These are phyloP conservation scores for Babyrousa celebensis DNA, from an alignment of 2,797 vertebrate species.

Conservation along the genomic window DNA sequence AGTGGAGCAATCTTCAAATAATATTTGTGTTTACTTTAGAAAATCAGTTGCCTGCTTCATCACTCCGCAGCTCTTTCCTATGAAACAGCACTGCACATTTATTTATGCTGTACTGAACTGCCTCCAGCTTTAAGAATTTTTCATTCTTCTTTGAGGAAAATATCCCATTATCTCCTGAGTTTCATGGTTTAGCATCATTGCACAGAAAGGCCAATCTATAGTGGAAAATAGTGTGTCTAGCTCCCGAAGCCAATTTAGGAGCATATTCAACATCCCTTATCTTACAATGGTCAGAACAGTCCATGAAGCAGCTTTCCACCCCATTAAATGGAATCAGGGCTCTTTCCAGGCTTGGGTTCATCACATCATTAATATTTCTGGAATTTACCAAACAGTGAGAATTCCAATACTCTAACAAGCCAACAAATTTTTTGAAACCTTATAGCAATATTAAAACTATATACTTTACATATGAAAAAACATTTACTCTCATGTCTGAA, in stretches of 20 bases:
- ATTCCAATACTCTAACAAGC: constrained; percentile 65
- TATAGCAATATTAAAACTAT: not conserved
- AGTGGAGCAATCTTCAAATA: not conserved
- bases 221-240: not conserved
- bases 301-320: constrained; percentile 46
- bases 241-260: constrained; percentile 19
- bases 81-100: not conserved
- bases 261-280: constrained; percentile 10
- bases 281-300: not conserved
- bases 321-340: constrained; percentile 43
- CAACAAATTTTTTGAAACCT: constrained; percentile 21
- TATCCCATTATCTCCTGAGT: constrained; percentile 29
- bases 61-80: not conserved
- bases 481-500: constrained; percentile 2
- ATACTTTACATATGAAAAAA: not conserved
- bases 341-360: not conserved
- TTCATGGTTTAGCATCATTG: constrained; percentile 36
- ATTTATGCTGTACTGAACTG: not conserved
- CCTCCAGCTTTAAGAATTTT: constrained; percentile 5
- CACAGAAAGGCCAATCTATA: constrained; percentile 9
- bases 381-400: not conserved
- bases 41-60: not conserved
- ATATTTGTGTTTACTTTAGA: constrained; percentile 40
- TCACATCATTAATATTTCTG: constrained; percentile 65
- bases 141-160: constrained; percentile 12